phyloP scores from a whole-genome alignment of 2,888 invertebrate species.

The Sinotaia quadrata region DNA sequence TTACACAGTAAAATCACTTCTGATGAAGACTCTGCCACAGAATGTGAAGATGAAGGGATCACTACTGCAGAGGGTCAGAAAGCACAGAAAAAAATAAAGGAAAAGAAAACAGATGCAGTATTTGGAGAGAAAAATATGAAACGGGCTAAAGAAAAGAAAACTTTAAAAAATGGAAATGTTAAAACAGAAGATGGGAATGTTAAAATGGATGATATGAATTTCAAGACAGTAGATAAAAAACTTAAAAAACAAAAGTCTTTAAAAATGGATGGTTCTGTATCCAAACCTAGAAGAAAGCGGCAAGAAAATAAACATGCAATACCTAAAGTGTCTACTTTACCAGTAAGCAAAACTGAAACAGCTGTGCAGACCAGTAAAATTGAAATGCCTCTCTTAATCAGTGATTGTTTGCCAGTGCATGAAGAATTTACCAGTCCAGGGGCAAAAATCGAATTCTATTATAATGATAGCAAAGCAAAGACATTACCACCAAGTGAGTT shows the following conservation, averaged over 20 bases:
- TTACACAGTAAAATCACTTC: too few relatives aligned
- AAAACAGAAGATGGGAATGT: background rate
- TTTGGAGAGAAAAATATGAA: constrained; percentile 1
- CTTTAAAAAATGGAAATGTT: background rate
- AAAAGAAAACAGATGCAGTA: background rate
- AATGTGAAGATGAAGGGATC: background rate
- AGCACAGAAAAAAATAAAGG: constrained; percentile 32
- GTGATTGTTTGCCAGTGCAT: constrained; percentile 3
- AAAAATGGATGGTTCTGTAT: background rate
- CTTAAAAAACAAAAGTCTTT: background rate
- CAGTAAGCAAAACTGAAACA: too few relatives aligned
- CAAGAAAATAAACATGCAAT: background rate
- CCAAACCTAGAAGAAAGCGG: background rate
- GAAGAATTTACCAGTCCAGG: background rate
- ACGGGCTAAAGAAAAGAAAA: background rate
- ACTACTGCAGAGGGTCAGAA: constrained; percentile 20
- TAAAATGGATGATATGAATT: too few relatives aligned
- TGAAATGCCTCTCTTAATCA: constrained; percentile 15
- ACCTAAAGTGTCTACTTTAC: background rate
- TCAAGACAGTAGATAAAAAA: too few relatives aligned
- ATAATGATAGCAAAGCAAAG: constrained; percentile 19
- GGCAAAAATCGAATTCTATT: constrained; percentile 18
- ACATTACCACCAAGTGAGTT: too few relatives aligned
- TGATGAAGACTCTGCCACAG: constrained; percentile 6
- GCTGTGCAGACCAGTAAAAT: background rate